phyloP scores from a whole-genome alignment of 1,140 invertebrate genomes.

The Pteromalus puparum region DNA sequence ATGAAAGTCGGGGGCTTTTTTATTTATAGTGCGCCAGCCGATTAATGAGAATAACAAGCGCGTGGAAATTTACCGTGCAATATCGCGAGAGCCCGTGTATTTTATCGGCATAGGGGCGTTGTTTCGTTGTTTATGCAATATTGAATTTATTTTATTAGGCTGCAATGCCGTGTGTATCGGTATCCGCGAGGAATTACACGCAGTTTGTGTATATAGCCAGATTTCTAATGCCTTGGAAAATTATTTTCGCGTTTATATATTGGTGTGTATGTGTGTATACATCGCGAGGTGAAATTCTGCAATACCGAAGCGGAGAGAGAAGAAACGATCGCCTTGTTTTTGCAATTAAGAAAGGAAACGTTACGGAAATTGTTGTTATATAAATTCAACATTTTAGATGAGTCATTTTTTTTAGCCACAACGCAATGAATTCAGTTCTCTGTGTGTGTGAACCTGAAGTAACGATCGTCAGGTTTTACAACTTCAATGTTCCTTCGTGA shows the following conservation, averaged over 20 bases:
- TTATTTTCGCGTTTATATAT: neutral
- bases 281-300: constrained; percentile 1
- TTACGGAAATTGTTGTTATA: neutral
- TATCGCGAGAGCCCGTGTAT: neutral
- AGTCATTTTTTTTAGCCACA: neutral
- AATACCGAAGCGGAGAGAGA: neutral
- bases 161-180: neutral
- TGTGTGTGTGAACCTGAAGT: neutral
- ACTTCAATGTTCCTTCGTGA: neutral
- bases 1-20: constrained; percentile 9
- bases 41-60: constrained; percentile 14
- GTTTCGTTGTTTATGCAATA: constrained; percentile 27
- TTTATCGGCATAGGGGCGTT: neutral
- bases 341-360: neutral
- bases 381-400: neutral
- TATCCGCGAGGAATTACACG: neutral
- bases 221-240: constrained; percentile 28
- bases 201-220: neutral
- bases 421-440: neutral
- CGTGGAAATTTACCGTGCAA: constrained; percentile 6
- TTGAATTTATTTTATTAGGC: neutral
- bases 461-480: neutral
- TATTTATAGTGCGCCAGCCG: neutral
- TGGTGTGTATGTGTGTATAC: neutral
- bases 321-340: neutral